A percentile compares a stretch with the other conserved stretches of the same genome.
These are phyloP conservation scores for Troides helena DNA, from an alignment of 2,888 invertebrate species.

Conservation along the genomic window DNA sequence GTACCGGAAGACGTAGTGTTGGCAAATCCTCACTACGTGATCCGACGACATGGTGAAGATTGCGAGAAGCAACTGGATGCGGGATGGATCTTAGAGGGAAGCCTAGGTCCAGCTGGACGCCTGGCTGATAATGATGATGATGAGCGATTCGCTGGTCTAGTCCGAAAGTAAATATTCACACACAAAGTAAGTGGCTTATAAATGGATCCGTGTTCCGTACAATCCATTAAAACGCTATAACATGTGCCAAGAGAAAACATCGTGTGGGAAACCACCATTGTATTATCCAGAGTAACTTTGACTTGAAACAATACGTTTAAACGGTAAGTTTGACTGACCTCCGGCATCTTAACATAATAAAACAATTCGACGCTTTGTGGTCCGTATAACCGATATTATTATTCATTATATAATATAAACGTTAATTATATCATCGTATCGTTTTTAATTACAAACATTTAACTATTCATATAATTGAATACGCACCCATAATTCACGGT, in stretches of 20 bases:
- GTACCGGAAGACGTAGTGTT: too few relatives aligned
- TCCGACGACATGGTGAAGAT: neutral
- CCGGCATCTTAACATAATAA: neutral
- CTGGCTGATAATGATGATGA: too few relatives aligned
- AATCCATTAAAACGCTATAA: too few relatives aligned
- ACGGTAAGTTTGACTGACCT: neutral
- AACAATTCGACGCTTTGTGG: slow-evolving; percentile 3
- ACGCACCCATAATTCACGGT: slow-evolving; percentile 22
- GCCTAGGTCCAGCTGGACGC: too few relatives aligned
- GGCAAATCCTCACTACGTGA: neutral
- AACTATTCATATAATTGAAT: slow-evolving; percentile 22
- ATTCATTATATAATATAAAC: slow-evolving; percentile 4
- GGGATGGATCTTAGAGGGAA: neutral
- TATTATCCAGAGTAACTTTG: neutral
- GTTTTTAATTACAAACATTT: slow-evolving; percentile 18
- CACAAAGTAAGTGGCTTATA: too few relatives aligned
- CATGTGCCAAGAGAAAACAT: neutral
- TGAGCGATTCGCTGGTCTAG: too few relatives aligned
- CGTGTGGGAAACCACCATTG: neutral
- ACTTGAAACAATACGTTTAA: neutral
- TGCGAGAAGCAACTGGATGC: neutral
- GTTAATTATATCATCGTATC: slow-evolving; percentile 26
- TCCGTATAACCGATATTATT: slow-evolving; percentile 13
- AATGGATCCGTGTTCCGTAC: too few relatives aligned
- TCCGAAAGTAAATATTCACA: too few relatives aligned